phyloP scores from a whole-genome alignment of 2,888 invertebrate species.

The Mellilla xanthometata region DNA sequence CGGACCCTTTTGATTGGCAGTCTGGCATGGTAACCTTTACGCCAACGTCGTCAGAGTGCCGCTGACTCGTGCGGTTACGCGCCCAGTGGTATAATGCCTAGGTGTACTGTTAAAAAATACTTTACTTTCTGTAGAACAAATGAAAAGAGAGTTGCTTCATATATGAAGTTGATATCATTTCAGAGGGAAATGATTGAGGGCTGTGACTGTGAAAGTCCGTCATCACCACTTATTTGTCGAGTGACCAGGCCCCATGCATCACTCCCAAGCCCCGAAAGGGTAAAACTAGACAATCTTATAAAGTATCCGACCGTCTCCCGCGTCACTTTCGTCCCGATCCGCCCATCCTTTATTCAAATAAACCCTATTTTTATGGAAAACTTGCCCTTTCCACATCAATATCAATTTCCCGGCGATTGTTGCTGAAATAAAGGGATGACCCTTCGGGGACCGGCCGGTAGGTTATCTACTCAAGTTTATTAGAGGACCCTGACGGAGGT shows the following conservation, averaged over 20 bases:
- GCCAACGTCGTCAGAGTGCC: too few relatives aligned
- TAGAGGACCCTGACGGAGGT: conserved; percentile 64
- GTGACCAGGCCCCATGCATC: conserved; percentile 52
- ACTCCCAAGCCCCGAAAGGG: conserved; percentile 41
- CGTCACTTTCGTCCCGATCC: conserved; percentile 64
- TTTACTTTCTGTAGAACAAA: too few relatives aligned
- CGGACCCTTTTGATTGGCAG: too few relatives aligned
- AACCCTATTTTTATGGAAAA: conserved; percentile 83
- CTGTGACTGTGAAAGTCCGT: conserved; percentile 30
- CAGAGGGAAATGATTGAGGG: conserved; percentile 39
- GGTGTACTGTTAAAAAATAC: too few relatives aligned
- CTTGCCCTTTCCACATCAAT: conserved; percentile 81
- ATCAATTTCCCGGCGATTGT: conserved; percentile 82
- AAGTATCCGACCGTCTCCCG: conserved; percentile 63
- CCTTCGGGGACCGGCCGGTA: conserved; percentile 71
- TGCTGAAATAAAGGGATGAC: conserved; percentile 82
- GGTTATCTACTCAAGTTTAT: conserved; percentile 75
- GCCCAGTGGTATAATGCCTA: too few relatives aligned
- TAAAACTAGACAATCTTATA: conserved; percentile 66
- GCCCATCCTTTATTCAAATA: conserved; percentile 82
- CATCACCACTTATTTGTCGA: conserved; percentile 44
- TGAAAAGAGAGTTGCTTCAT: too few relatives aligned
- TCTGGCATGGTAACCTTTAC: too few relatives aligned
- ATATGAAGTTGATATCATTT: too few relatives aligned
- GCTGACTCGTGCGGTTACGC: too few relatives aligned